A percentile compares a stretch with the other conserved stretches of the same genome.
phyloP scores from a whole-genome alignment of 2,113 vertebrate species.

The Microtus richardsoni region DNA sequence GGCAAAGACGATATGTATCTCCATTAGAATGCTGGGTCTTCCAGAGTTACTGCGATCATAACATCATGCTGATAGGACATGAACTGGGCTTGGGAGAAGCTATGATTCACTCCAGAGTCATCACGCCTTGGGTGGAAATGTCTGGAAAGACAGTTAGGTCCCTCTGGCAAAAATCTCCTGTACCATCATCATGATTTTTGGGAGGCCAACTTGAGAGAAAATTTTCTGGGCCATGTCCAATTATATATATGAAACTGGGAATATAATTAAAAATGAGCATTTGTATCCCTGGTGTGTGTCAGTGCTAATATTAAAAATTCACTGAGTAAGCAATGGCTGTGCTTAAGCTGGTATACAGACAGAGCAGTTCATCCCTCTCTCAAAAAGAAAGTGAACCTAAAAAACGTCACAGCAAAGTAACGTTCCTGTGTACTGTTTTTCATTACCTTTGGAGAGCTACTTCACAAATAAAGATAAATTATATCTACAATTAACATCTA shows the following conservation, averaged over 20 bases:
- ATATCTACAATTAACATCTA: background rate
- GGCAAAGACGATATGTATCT: background rate
- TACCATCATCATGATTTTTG: conserved; percentile 3
- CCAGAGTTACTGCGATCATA: background rate
- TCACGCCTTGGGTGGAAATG: conserved; percentile 9
- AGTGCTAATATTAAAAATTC: background rate
- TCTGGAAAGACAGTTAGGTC: background rate
- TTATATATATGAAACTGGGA: background rate
- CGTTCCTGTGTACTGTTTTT: background rate
- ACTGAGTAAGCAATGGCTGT: background rate
- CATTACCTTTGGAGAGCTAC: background rate
- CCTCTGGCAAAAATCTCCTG: conserved; percentile 23
- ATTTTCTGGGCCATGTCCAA: conserved; percentile 4
- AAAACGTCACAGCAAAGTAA: background rate
- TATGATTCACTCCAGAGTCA: background rate
- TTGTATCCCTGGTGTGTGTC: background rate
- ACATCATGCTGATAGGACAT: background rate
- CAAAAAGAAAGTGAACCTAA: background rate
- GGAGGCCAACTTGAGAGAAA: conserved; percentile 1
- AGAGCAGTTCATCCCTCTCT: background rate
- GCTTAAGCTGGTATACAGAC: background rate
- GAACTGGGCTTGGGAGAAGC: background rate
- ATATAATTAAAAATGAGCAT: background rate
- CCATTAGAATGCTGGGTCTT: background rate
- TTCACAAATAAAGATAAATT: background rate